These are phyloP conservation scores for Neoseiulus cucumeris DNA, from an alignment of 1,140 invertebrate species.

Conservation along the genomic window DNA sequence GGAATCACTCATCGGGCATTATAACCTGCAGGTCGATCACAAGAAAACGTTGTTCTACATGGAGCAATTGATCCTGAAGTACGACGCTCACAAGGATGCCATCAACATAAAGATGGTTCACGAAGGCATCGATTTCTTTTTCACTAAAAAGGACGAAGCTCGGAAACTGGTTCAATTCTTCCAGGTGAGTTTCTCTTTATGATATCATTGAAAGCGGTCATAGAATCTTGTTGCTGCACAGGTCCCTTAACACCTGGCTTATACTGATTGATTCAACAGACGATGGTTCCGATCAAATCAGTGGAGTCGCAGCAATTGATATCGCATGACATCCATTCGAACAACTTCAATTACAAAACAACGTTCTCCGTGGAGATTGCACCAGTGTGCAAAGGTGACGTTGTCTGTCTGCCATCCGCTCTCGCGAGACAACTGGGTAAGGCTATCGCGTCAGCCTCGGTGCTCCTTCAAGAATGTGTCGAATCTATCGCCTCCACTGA, in stretches of 20 bases:
- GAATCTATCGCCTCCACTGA: no score
- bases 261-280: neutral
- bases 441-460: neutral
- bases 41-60: slow-evolving; percentile 97
- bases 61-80: slow-evolving; percentile 90
- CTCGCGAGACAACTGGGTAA: slow-evolving; percentile 51
- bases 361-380: slow-evolving; percentile 74
- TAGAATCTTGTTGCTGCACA: slow-evolving; percentile 8
- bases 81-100: slow-evolving; percentile 74
- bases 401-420: slow-evolving; percentile 75
- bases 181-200: slow-evolving; percentile 58
- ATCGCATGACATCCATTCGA: slow-evolving; percentile 91
- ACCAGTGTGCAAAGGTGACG: slow-evolving; percentile 81
- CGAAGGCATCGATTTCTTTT: slow-evolving; percentile 91
- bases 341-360: slow-evolving; percentile 84
- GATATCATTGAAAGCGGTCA: neutral
- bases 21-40: slow-evolving; percentile 63
- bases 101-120: slow-evolving; percentile 56
- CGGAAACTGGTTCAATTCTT: slow-evolving; percentile 92
- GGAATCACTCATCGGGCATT: neutral
- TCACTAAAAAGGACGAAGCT: slow-evolving; percentile 64
- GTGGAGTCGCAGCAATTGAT: slow-evolving; percentile 82
- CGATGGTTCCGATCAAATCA: slow-evolving; percentile 33
- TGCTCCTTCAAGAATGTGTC: no score
- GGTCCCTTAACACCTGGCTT: no score